A percentile compares a stretch with the other conserved stretches of the same genome.
phyloP scores from a whole-genome alignment of 2,888 invertebrate species.

The Cancer borealis region DNA sequence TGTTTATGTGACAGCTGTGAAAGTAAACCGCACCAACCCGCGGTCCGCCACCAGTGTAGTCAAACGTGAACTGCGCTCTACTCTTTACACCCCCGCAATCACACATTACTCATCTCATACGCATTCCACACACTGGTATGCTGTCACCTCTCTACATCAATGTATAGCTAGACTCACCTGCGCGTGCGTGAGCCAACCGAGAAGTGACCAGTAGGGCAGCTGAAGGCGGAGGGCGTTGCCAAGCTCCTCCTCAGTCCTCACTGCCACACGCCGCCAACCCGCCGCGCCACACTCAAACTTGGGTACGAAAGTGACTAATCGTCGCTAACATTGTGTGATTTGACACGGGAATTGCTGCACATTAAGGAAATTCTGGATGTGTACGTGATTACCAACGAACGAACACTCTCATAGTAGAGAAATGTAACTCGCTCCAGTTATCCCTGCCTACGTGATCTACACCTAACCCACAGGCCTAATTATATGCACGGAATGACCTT shows the following conservation, averaged over 20 bases:
- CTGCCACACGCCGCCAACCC: conserved; percentile 40
- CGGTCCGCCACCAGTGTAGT: too few relatives aligned
- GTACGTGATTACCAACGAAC: too few relatives aligned
- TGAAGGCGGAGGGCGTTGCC: neutral
- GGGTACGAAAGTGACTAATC: neutral
- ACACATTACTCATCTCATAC: neutral
- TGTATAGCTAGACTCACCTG: neutral
- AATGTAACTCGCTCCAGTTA: too few relatives aligned
- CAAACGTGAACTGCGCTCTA: neutral
- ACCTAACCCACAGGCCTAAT: neutral
- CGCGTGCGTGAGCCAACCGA: neutral
- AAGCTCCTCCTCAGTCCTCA: neutral
- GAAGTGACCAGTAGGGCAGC: neutral
- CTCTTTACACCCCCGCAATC: neutral
- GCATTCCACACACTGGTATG: neutral
- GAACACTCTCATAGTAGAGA: neutral
- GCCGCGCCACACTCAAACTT: neutral
- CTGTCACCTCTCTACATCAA: neutral
- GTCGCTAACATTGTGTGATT: neutral
- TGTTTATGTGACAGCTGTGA: too few relatives aligned
- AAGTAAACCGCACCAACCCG: too few relatives aligned
- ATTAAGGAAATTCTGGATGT: neutral
- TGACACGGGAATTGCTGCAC: neutral
- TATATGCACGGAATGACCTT: neutral
- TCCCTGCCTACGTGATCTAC: neutral